phyloP scores from a whole-genome alignment of 2,888 invertebrate species.

The Ephialtes manifestator region DNA sequence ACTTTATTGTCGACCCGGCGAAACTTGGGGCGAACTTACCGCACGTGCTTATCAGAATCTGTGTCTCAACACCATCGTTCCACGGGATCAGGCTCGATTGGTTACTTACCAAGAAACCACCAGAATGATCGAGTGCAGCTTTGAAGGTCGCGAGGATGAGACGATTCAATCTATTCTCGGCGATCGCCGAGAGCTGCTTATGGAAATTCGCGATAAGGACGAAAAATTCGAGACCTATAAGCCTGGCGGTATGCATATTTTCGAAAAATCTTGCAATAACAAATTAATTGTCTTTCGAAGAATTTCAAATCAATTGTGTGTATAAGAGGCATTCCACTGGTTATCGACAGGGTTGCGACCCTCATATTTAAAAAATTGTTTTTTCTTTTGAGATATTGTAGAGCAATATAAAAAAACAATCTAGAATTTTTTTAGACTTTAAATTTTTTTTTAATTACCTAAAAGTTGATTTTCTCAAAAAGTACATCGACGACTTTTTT shows the following conservation, averaged over 20 bases:
- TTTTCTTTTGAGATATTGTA: too few species aligned
- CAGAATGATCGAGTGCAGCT: conserved; percentile 90
- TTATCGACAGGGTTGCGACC: too few species aligned
- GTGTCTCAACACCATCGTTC: conserved; percentile 88
- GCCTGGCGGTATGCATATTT: conserved; percentile 87
- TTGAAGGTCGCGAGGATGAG: conserved; percentile 88
- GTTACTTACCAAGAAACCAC: conserved; percentile 90
- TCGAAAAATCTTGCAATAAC: too few species aligned
- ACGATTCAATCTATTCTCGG: conserved; percentile 80
- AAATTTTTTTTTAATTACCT: too few species aligned
- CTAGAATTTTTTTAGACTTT: too few species aligned
- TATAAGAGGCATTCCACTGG: too few species aligned
- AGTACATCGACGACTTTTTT: too few species aligned
- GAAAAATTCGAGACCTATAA: conserved; percentile 89
- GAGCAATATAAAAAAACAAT: too few species aligned
- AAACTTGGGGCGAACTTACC: conserved; percentile 88
- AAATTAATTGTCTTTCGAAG: too few species aligned
- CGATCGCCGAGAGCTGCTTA: conserved; percentile 87
- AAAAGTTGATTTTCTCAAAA: too few species aligned
- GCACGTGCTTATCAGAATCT: conserved; percentile 88
- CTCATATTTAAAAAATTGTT: too few species aligned
- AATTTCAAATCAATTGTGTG: too few species aligned
- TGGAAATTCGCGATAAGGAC: conserved; percentile 89
- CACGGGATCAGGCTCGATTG: conserved; percentile 90
- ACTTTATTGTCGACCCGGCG: conserved; percentile 88